Evolutionary conservation across 2,113 vertebrate species (phyloP).

Genomic region (Aphyosemion australe): DNA sequence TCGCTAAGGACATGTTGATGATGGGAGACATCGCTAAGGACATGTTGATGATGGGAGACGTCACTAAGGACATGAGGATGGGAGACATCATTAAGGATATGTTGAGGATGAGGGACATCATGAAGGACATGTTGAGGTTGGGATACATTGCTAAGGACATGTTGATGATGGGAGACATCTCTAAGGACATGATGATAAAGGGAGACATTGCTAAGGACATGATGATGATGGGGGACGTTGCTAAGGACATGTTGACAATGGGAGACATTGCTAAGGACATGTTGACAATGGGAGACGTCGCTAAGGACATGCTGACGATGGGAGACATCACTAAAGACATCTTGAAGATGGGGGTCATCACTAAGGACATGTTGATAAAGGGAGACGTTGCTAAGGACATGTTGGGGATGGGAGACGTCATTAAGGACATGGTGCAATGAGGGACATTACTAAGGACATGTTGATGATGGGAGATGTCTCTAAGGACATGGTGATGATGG

Average conservation of each 20-base stretch:
- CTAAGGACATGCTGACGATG: conserved; percentile 26
- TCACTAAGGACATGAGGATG: too few species aligned
- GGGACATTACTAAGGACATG: conserved; percentile 30
- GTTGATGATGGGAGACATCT: conserved; percentile 19
- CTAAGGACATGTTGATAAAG: conserved; percentile 28
- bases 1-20: conserved; percentile 26
- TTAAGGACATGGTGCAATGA: too few species aligned
- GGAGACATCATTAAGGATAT: conserved; percentile 30
- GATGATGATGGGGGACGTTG: conserved; percentile 21
- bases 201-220: conserved; percentile 36
- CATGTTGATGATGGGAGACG: conserved; percentile 28
- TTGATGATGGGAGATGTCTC: conserved; percentile 17
- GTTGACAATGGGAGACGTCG: conserved; percentile 19
- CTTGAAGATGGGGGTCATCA: conserved; percentile 18
- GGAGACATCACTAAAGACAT: conserved; percentile 31
- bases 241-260: conserved; percentile 26
- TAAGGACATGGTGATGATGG: conserved; percentile 27
- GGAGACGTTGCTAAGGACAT: conserved; percentile 36
- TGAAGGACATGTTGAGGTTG: conserved; percentile 26
- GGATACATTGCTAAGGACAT: conserved; percentile 35
- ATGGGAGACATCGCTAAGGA: conserved; percentile 24
- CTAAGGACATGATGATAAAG: conserved; percentile 28
- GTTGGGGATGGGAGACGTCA: conserved; percentile 21
- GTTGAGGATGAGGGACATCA: conserved; percentile 18
- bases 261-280: conserved; percentile 36